Conservation (phyloP, 1,140 invertebrate species). For the Aphelinus atriplicis region DNA sequence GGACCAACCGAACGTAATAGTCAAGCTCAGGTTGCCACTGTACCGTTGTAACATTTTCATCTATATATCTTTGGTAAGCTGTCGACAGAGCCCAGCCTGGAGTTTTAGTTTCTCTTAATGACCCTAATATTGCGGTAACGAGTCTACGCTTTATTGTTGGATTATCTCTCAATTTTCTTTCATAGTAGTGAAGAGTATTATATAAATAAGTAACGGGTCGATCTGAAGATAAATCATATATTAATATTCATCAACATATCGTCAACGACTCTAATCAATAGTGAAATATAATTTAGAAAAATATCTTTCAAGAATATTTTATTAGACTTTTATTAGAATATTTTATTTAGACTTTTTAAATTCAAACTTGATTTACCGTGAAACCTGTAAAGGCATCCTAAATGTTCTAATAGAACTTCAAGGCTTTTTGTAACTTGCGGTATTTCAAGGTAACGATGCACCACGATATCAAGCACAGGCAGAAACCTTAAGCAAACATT, state of each 20-base stretch:
- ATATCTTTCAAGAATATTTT: too few relatives aligned
- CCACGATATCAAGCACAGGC: constrained; percentile 94
- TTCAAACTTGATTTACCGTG: constrained; percentile 73
- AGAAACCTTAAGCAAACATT: constrained; percentile 95
- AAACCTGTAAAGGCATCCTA: constrained; percentile 95
- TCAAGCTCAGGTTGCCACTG: constrained; percentile 88
- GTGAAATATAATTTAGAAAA: too few relatives aligned
- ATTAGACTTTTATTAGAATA: too few relatives aligned
- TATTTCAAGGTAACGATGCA: constrained; percentile 92
- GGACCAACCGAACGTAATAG: constrained; percentile 87
- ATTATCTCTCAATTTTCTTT: constrained; percentile 83
- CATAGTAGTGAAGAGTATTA: constrained; percentile 96
- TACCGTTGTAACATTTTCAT: constrained; percentile 72
- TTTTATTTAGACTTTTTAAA: too few relatives aligned
- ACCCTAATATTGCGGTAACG: constrained; percentile 86
- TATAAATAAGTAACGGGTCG: constrained; percentile 95
- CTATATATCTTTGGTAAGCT: constrained; percentile 81
- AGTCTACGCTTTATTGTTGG: constrained; percentile 85
- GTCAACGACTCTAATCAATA: too few relatives aligned
- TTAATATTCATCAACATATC: background rate
- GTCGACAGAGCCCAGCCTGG: constrained; percentile 89
- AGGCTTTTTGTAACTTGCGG: constrained; percentile 87
- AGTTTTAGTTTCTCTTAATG: constrained; percentile 84
- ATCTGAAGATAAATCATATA: constrained; percentile 70
- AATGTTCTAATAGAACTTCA: constrained; percentile 88